Percentiles rank a stretch among this genome's conserved stretches.
phyloP scores from a whole-genome alignment of 2,797 vertebrate species.

The Acanthis flammea region DNA sequence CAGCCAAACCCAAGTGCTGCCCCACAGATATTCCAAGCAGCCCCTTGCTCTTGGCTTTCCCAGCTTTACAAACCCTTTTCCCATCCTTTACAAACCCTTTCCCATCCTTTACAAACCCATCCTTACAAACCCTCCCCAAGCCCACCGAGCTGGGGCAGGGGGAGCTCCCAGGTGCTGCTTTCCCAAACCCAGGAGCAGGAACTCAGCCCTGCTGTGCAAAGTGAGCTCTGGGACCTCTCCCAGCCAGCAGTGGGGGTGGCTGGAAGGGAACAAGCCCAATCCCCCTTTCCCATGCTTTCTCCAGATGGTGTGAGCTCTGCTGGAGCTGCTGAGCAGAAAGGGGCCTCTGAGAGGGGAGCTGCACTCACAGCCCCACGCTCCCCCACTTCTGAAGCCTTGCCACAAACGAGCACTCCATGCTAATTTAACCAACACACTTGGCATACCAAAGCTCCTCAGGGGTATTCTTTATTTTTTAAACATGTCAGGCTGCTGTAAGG shows the following conservation, averaged over 20 bases:
- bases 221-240: not conserved
- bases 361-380: not conserved
- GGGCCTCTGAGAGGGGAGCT: conserved; percentile 38
- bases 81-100: not conserved
- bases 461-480: conserved; percentile 35
- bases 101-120: not conserved
- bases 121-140: not conserved
- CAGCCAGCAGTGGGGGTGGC: not conserved
- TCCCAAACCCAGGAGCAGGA: not conserved
- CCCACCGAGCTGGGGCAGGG: not conserved
- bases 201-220: accelerated
- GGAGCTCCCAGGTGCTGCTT: not conserved
- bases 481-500: not conserved
- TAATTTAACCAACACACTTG: conserved; percentile 39
- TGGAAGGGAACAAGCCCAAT: conserved; percentile 12
- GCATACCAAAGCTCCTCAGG: conserved; percentile 7
- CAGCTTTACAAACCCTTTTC: not conserved
- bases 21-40: accelerated
- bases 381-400: conserved; percentile 10
- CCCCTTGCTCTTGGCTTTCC: accelerated
- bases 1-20: not conserved
- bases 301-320: not conserved
- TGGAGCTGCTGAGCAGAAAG: conserved; percentile 35
- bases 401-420: not conserved
- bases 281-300: conserved; percentile 15